phyloP scores from a whole-genome alignment of 2,113 vertebrate species.

The Cephalopterus ornatus region DNA sequence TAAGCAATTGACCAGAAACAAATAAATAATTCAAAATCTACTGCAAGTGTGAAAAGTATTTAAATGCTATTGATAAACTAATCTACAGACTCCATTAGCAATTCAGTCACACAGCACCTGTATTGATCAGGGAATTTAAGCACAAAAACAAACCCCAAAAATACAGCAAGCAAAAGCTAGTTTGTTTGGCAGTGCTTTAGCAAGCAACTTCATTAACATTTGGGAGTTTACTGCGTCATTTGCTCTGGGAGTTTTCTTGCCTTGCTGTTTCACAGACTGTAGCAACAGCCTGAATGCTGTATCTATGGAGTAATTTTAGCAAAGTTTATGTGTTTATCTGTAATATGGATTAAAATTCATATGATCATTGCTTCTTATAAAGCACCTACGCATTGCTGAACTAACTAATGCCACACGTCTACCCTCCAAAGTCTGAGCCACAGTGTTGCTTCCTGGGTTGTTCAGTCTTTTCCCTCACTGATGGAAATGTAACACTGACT shows the following conservation, averaged over 20 bases:
- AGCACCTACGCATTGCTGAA: neutral
- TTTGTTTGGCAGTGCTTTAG: constrained; percentile 13
- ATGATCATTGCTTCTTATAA: neutral
- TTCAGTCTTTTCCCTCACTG: neutral
- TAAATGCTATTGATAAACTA: constrained; percentile 93
- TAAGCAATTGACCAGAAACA: constrained; percentile 86
- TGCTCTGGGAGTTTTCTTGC: neutral
- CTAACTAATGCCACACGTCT: neutral
- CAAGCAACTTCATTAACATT: constrained; percentile 15
- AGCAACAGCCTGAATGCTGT: neutral
- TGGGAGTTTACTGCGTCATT: neutral
- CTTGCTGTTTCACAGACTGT: neutral
- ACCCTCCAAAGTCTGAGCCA: neutral
- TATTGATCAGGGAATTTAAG: constrained; percentile 74
- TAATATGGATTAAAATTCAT: neutral
- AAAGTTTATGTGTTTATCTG: neutral
- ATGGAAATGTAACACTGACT: neutral
- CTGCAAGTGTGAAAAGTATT: constrained; percentile 91
- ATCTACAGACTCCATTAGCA: constrained; percentile 84
- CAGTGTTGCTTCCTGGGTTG: neutral
- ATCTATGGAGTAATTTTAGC: neutral
- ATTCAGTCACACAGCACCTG: constrained; percentile 81
- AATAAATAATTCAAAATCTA: constrained; percentile 92
- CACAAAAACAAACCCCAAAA: constrained; percentile 45
- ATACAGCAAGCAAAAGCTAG: constrained; percentile 10